Evolutionary conservation across 2,113 vertebrate species (phyloP), one percentile per base, ranked within the genome.

Genomic region (Baryphthengus martii): DNA sequence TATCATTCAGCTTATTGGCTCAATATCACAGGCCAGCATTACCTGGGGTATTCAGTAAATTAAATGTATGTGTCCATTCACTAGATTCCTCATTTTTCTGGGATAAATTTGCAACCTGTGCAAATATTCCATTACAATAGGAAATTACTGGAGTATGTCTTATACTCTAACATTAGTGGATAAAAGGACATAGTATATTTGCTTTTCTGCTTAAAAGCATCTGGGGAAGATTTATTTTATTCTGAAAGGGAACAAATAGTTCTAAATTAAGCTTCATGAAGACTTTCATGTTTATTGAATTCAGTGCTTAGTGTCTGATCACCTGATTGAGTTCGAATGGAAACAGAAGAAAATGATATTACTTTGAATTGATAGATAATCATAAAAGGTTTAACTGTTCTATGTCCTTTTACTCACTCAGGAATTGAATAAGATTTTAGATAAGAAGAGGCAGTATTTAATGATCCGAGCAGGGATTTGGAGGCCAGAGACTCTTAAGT

Each of bases 331-430:
- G 21, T 86, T 96, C 78, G 86, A 94, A 92, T 81, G 47, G 84
- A 94, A 96, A 93, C 67, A 94, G 89, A 85, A 81, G 56, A 67
- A 96, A 94, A 70, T 56, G 50, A 17, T 53, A 81, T 91, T 92
- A 71, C 50, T 95, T 90, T 76, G 88, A 94, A 62, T 94, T 86
- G 94, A 93, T 75, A 88, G 63, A n/a, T 85, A 67, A 81, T 95
- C 87, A 85, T 89, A 95, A 90, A 82, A 55, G 68, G 49, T 92
- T 97, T 97, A 85, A 73, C 78, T 91, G 85, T 93, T 84, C 74
- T 90, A 3, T 85, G 55, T 52, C 45, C 49, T 70, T n/a, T 74
- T 89, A 58, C 39, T 78, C 61, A 29, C 28, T 94, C 24, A 40
- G 62, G 45, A 95, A 74, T 31, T 88, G 29, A 82, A 17, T 70